Conservation (phyloP, 2,113 vertebrate genomes). For the Crotalus horridus region DNA sequence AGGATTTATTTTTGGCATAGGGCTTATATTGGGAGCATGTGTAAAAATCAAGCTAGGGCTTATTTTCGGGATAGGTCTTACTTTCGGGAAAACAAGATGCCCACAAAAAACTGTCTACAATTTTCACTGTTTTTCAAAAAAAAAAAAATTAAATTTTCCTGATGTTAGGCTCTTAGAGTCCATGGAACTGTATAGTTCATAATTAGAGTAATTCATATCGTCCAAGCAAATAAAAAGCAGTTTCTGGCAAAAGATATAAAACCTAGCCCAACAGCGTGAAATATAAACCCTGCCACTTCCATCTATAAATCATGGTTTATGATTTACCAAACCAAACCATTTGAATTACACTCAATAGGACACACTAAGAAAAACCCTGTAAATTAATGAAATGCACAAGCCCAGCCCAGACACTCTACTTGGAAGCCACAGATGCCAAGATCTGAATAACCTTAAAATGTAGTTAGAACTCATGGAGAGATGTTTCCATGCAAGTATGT, state of each 20-base stretch:
- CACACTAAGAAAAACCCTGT: background rate
- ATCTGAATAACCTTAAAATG: background rate
- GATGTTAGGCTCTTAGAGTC: background rate
- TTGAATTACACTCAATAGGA: background rate
- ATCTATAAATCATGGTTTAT: background rate
- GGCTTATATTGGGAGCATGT: too few species aligned
- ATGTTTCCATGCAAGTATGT: background rate
- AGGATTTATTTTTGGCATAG: too few species aligned
- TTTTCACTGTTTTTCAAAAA: background rate
- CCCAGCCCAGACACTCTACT: background rate
- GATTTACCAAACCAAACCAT: background rate
- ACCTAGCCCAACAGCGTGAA: background rate
- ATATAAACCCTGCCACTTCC: background rate
- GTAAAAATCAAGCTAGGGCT: too few species aligned
- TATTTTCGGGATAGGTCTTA: too few species aligned
- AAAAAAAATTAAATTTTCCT: background rate
- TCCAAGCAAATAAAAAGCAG: background rate
- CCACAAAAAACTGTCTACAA: background rate
- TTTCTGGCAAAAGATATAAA: background rate
- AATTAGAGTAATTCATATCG: background rate
- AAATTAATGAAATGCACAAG: background rate
- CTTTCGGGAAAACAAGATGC: background rate
- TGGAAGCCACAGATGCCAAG: background rate
- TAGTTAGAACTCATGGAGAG: background rate
- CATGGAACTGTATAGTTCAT: background rate